Evolutionary conservation across 2,888 invertebrate genomes (phyloP).

Genomic region (Resseliella maxima): DNA sequence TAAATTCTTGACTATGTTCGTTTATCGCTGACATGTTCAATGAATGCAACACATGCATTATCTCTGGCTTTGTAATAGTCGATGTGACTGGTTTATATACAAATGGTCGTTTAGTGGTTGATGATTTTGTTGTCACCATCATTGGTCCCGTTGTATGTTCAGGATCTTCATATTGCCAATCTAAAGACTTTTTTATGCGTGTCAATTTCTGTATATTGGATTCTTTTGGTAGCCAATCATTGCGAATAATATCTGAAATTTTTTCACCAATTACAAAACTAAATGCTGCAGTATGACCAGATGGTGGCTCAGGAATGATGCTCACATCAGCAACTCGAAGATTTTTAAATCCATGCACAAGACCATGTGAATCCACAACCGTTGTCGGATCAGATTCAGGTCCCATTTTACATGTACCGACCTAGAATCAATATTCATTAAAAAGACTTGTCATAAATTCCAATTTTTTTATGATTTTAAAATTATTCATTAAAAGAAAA

Average conservation of each 20-base stretch:
- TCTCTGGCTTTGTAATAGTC: background rate
- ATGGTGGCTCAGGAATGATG: constrained; percentile 67
- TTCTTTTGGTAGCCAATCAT: constrained; percentile 60
- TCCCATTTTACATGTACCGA: constrained; percentile 73
- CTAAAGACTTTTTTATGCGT: background rate
- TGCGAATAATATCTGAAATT: constrained; percentile 68
- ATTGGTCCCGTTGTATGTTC: background rate
- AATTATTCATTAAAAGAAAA: no score
- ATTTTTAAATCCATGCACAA: constrained; percentile 65
- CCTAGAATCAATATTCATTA: no score
- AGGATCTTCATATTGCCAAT: constrained; percentile 33
- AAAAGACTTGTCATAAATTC: no score
- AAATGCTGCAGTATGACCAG: constrained; percentile 68
- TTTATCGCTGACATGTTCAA: background rate
- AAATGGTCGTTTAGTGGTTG: background rate
- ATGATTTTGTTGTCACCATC: background rate
- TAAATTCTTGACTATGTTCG: constrained; percentile 19
- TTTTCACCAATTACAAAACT: constrained; percentile 69
- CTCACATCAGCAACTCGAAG: constrained; percentile 68
- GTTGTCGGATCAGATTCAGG: constrained; percentile 69
- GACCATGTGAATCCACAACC: constrained; percentile 70
- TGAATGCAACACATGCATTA: background rate
- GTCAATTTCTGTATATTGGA: constrained; percentile 13
- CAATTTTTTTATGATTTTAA: no score
- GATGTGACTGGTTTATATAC: background rate